Evolutionary conservation across 2,113 vertebrate species (phyloP), one percentile per base, ranked within the genome.

Genomic region (Rhinolophus sinicus): DNA sequence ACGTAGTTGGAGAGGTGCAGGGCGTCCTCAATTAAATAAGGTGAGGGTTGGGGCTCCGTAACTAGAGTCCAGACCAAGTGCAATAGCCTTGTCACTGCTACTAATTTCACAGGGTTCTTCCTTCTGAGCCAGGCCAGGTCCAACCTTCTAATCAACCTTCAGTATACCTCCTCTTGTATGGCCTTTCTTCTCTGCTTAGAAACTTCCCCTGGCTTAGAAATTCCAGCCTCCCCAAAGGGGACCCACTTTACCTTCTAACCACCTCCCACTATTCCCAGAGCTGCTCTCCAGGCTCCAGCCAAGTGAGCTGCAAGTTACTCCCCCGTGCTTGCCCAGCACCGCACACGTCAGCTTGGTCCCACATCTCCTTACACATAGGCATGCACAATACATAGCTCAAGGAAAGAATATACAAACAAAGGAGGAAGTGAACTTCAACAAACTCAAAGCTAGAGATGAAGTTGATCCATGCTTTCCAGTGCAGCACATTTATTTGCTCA

Each of bases 391-490:
- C 64, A 54, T 33, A 50, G 4, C 28, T 30, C 40, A 87, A 26
- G 33, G 44, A 56, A 88, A 92, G 47, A 44, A n/a, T 4, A 50
- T 9, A 12, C 35, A 52, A 88, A 76, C 40, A 62, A 69, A 75
- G 22, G 67, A 92, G 80, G 11, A 52, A 54, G 75, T 40, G 60
- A 56, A 90, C 21, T 90, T 60, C 50, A 80, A 54, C 19, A 90
- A 76, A 47, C 19, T 8, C 26, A 35, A 72, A 80, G 47, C 16
- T 35, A 73, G 52, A 15, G 83, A 72, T 22, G n/a, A 38, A 40
- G 89, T 75, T 0, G 50, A 10, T 3, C 16, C 44, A 40, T 78
- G 30, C 64, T 26, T 54, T 54, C 52, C 22, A 78, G 8, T 1
- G 30, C 52, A 69, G n/a, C 24, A 5, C 8, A 7, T 24, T 47